Percentiles rank a stretch among this genome's conserved stretches.
phyloP scores from a whole-genome alignment of 2,113 vertebrate species.

The Charina bottae region DNA sequence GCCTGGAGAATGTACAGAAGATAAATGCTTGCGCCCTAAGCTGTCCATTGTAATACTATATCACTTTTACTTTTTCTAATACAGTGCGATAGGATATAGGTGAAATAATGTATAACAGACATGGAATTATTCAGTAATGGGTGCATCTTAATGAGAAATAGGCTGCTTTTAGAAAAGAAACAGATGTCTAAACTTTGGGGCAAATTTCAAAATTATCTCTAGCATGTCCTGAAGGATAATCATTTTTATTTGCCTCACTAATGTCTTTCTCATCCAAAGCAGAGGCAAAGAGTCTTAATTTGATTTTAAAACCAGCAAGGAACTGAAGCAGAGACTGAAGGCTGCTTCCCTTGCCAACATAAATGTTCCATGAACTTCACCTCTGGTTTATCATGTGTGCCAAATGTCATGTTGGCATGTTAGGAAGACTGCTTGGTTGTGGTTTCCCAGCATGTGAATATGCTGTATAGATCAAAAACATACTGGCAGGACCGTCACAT shows the following conservation, averaged over 20 bases:
- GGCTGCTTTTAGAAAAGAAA: neutral
- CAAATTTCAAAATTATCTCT: neutral
- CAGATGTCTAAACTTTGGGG: neutral
- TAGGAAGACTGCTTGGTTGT: neutral
- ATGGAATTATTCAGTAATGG: neutral
- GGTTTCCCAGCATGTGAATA: neutral
- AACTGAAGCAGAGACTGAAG: neutral
- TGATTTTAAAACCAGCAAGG: neutral
- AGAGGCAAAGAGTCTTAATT: neutral
- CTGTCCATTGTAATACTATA: neutral
- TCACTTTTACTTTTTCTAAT: neutral
- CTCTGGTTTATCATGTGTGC: neutral
- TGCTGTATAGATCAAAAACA: neutral
- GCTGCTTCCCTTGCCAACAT: neutral
- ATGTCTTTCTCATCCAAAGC: neutral
- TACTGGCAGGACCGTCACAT: neutral
- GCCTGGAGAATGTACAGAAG: neutral
- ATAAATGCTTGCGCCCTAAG: neutral
- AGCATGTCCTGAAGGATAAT: neutral
- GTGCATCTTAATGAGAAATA: neutral
- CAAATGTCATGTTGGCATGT: neutral
- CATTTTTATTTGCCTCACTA: neutral
- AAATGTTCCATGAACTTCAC: neutral
- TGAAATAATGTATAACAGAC: conserved; percentile 4
- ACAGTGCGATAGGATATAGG: neutral